Base-by-base conservation (phyloP, 2,797 vertebrate species). In the Bothrops alternatus region DNA sequence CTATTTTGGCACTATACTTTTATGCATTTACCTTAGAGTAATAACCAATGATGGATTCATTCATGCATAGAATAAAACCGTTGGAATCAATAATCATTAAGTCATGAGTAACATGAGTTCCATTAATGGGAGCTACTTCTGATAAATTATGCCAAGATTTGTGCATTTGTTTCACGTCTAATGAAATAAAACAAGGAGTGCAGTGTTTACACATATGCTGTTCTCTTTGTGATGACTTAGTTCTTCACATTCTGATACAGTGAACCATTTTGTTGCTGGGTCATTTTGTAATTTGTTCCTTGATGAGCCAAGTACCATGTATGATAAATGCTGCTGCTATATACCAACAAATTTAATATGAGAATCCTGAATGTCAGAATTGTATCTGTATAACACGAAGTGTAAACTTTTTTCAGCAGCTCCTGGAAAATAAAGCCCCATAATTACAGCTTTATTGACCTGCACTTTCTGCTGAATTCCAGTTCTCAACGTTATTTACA, bases 361-460 rank as follows among this genome's bases (percentile, higher is more conserved):
- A 93, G 42, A 63, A 82, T 32, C 60, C n/a, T 86, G 26, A 78
- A n/a, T 26, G 2, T 82, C 47, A 32, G 8, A 87, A 90, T 26
- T 61, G 78, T 1, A 37, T 1, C 7, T 57, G 16, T 73, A n/a
- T 14, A 26, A 73, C 57, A 25, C 11, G 8, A 23, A 73, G 65
- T 20, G 32, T 42, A 16, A 20, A 37, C 28, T 78, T 37, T n/a
- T 26, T 95, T 95, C 73, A 90, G 25, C 2, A 65, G 10, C n/a
- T 2, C 2, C 3, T 57, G 90, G 56, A 95, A 56, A 63, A 63
- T 61, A n/a, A 63, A 69, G 1, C 50, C 92, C 6, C 18, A 0
- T 78, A 65, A 32, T 90, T 0, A 0, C 1, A 6, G 16, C 8
- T 88, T 90, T n/a, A 86, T 18, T 91, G 78, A 14, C 92, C 58